Percentiles rank a stretch among this genome's conserved stretches.
These are phyloP conservation scores for Semicossyphus pulcher DNA, from an alignment of 2,113 vertebrate species.

Conservation along the genomic window DNA sequence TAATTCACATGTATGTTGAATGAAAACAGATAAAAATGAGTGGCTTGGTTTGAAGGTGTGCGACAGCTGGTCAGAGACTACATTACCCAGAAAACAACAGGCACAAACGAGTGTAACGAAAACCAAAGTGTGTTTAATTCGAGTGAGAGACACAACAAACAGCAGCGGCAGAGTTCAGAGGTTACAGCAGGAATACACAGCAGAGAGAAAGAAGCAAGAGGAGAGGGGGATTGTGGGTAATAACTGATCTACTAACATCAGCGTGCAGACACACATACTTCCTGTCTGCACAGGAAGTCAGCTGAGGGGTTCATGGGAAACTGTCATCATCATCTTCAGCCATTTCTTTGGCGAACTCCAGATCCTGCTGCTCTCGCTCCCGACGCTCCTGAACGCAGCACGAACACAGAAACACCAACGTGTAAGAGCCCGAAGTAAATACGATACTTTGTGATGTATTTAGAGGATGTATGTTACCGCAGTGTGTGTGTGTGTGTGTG, in stretches of 20 bases:
- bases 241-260: conserved; percentile 26
- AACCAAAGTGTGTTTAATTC: conserved; percentile 42
- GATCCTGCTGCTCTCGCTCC: conserved; percentile 96
- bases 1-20: no score
- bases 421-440: not conserved
- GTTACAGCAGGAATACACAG: conserved; percentile 13
- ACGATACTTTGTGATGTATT: no score
- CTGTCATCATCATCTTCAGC: conserved; percentile 97
- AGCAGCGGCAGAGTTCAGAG: conserved; percentile 3
- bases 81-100: conserved; percentile 35
- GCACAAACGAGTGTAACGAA: conserved; percentile 32
- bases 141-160: conserved; percentile 26
- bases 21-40: no score
- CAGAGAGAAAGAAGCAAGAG: not conserved
- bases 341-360: conserved; percentile 99
- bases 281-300: conserved; percentile 39
- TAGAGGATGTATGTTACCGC: not conserved
- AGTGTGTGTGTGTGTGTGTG: not conserved
- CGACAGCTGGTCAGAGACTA: not conserved
- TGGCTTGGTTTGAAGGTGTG: no score
- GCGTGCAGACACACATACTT: conserved; percentile 10
- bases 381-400: conserved; percentile 89
- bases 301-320: conserved; percentile 87
- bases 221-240: conserved; percentile 50
- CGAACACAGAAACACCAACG: not conserved